Evolutionary conservation across 2,797 vertebrate species (phyloP).

Genomic region (Sebastes trivittatus): DNA sequence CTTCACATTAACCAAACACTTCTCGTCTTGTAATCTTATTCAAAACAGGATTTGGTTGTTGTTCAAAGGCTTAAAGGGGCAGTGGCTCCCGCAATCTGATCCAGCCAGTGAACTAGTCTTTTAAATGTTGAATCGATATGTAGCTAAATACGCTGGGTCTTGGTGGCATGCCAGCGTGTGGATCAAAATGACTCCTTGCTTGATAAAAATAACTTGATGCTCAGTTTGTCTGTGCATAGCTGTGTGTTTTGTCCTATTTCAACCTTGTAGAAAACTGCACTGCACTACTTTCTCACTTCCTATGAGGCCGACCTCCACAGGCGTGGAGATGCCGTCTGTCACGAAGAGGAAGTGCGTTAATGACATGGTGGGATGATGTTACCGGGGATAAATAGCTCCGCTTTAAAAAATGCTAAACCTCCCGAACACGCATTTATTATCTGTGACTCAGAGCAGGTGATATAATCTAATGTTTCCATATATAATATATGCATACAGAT

Average conservation of each 20-base stretch:
- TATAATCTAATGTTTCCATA: neutral
- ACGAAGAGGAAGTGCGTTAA: neutral
- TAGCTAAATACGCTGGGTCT: conserved; percentile 50
- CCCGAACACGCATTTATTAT: neutral
- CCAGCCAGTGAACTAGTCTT: conserved; percentile 61
- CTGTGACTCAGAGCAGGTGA: neutral
- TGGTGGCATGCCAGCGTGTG: conserved; percentile 54
- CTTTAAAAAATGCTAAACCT: neutral
- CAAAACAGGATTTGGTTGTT: conserved; percentile 59
- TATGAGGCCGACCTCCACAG: conserved; percentile 8
- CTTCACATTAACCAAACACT: conserved; percentile 10
- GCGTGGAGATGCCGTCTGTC: conserved; percentile 27
- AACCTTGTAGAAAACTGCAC: neutral
- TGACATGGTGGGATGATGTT: neutral
- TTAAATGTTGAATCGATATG: conserved; percentile 71
- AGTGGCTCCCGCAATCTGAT: conserved; percentile 67
- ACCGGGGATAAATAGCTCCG: neutral
- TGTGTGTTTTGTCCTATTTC: conserved; percentile 13
- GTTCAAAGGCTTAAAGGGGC: conserved; percentile 57
- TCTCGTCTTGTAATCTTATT: conserved; percentile 43
- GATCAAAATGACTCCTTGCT: conserved; percentile 47
- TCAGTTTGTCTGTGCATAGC: neutral
- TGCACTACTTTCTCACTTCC: conserved; percentile 17
- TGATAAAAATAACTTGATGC: conserved; percentile 37
- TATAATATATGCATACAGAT: neutral